These are phyloP conservation scores for Porites lobata DNA, from an alignment of 92 coral and sea anemone genomes.

Conservation along the genomic window DNA sequence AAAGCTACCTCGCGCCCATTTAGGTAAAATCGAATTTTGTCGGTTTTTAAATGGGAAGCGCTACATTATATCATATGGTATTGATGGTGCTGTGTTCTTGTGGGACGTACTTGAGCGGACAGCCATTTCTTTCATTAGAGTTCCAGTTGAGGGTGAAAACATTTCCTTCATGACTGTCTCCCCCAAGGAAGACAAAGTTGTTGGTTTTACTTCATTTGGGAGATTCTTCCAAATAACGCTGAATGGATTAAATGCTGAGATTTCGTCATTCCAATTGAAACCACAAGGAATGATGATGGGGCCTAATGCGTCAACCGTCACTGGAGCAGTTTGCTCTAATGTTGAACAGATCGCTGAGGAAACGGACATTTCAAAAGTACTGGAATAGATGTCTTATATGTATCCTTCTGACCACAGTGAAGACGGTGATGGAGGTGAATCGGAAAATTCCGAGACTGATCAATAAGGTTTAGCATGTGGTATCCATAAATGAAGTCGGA, in stretches of 20 bases:
- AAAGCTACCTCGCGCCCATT: constrained; percentile 45
- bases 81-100: constrained; percentile 37
- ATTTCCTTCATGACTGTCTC: not conserved
- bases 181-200: not conserved
- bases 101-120: constrained; percentile 36
- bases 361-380: not conserved
- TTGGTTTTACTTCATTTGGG: not conserved
- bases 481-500: too few species aligned
- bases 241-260: not conserved
- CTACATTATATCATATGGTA: constrained; percentile 44
- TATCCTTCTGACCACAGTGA: not conserved
- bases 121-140: constrained; percentile 8
- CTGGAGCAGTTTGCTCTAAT: not conserved
- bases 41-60: constrained; percentile 27
- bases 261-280: not conserved
- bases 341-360: not conserved
- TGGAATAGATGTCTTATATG: constrained; percentile 6
- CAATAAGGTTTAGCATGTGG: not conserved
- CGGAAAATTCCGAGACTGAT: not conserved
- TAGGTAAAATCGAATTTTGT: constrained; percentile 44
- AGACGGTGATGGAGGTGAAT: not conserved
- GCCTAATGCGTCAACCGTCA: not conserved
- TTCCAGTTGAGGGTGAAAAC: not conserved
- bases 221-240: not conserved
- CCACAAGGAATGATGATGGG: not conserved